These are phyloP conservation scores for Desmodus rotundus DNA, from an alignment of 2,113 vertebrate genomes.

Conservation along the genomic window DNA sequence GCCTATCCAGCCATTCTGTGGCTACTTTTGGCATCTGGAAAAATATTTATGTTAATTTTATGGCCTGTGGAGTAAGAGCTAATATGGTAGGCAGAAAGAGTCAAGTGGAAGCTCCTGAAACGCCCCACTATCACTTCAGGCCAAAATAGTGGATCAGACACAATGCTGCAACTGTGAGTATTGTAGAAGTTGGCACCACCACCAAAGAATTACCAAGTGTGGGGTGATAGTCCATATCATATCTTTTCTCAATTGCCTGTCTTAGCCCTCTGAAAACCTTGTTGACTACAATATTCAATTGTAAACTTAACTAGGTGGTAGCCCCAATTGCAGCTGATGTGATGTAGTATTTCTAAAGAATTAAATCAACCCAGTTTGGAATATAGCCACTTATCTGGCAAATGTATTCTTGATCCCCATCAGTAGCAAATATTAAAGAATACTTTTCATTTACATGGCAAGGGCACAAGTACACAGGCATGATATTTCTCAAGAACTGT, in stretches of 20 bases:
- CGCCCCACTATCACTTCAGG: neutral
- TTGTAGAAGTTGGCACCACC: neutral
- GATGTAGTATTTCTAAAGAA: neutral
- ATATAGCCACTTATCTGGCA: neutral
- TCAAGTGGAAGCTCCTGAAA: neutral
- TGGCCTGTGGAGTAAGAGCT: neutral
- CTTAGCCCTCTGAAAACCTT: neutral
- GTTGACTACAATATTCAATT: neutral
- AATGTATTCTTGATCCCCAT: neutral
- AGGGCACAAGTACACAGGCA: neutral
- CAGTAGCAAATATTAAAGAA: constrained; percentile 17
- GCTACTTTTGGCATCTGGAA: neutral
- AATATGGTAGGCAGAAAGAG: neutral
- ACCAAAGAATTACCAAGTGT: neutral
- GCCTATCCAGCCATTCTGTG: neutral
- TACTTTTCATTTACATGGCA: neutral
- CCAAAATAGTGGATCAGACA: neutral
- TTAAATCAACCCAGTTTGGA: neutral
- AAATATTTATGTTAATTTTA: neutral
- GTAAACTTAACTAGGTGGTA: neutral
- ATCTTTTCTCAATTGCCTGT: neutral
- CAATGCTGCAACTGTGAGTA: neutral
- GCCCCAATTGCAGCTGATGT: neutral
- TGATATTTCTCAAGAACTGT: neutral
- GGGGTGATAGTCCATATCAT: neutral